phyloP scores from a whole-genome alignment of 2,888 invertebrate species.

The Ormyrus labotus region DNA sequence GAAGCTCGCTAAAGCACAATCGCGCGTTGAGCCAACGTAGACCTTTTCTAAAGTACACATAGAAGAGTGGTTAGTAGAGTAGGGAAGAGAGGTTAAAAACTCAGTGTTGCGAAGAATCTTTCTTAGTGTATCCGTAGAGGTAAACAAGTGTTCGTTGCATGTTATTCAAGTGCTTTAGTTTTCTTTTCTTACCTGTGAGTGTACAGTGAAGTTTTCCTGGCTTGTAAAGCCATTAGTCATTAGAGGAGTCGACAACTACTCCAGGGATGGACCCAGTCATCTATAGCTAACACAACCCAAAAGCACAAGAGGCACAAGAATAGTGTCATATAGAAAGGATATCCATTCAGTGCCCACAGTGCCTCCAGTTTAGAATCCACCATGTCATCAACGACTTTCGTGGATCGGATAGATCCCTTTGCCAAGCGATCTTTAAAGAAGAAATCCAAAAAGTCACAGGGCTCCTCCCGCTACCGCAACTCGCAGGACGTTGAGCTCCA shows the following conservation, averaged over 20 bases:
- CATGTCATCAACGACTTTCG: conserved; percentile 89
- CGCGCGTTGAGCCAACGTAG: background rate
- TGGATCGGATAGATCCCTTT: conserved; percentile 99
- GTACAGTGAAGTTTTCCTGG: conserved; percentile 43
- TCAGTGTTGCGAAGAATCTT: conserved; percentile 39
- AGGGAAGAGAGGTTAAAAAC: conserved; percentile 32
- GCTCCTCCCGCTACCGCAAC: conserved; percentile 98
- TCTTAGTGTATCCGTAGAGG: conserved; percentile 38
- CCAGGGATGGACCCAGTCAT: conserved; percentile 57
- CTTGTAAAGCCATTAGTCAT: conserved; percentile 13
- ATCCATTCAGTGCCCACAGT: conserved; percentile 58
- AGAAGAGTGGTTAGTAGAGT: conserved; percentile 21
- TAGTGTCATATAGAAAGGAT: conserved; percentile 48
- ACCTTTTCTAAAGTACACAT: conserved; percentile 19
- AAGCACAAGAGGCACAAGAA: conserved; percentile 49
- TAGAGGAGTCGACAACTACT: conserved; percentile 31
- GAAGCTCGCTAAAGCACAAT: background rate
- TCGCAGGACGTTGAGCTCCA: conserved; percentile 98
- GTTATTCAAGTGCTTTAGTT: conserved; percentile 53
- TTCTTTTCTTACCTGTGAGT: conserved; percentile 47
- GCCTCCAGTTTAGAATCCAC: conserved; percentile 67
- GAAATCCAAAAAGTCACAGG: conserved; percentile 99
- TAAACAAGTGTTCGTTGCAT: conserved; percentile 53
- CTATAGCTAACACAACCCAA: conserved; percentile 58
- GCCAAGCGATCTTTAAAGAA: conserved; percentile 98